Evolutionary conservation across 92 coral and sea anemone species (phyloP).

Genomic region (Porites divaricata): DNA sequence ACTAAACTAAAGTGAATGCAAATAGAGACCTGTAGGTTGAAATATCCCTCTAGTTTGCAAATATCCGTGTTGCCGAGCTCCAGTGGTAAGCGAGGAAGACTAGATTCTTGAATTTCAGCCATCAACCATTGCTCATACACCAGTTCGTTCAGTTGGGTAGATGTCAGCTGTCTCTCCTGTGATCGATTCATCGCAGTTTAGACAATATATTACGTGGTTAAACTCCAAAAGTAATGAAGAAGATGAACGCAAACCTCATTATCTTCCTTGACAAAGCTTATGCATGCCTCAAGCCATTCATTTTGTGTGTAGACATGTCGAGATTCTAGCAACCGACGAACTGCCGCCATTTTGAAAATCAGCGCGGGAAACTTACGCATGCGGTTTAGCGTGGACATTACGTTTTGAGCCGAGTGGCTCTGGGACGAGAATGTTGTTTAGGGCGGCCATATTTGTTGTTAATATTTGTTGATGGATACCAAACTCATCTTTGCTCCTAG

Average conservation of each 20-base stretch:
- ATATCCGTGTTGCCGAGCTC: constrained; percentile 51
- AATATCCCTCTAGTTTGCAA: constrained; percentile 63
- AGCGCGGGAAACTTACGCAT: constrained; percentile 31
- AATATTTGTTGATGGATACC: constrained; percentile 86
- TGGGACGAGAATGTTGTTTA: background rate
- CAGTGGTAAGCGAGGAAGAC: constrained; percentile 68
- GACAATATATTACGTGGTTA: background rate
- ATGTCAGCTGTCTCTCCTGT: constrained; percentile 62
- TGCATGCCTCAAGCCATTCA: constrained; percentile 91
- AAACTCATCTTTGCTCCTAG: background rate
- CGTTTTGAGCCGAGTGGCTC: background rate
- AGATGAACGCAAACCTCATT: constrained; percentile 45
- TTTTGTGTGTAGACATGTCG: constrained; percentile 50
- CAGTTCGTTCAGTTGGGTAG: constrained; percentile 59
- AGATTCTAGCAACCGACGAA: constrained; percentile 56
- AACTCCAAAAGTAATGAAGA: too few relatives aligned
- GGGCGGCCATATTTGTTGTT: constrained; percentile 76
- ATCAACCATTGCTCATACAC: constrained; percentile 88
- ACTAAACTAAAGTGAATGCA: too few relatives aligned
- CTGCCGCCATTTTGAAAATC: constrained; percentile 79
- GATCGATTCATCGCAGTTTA: background rate
- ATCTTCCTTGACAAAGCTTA: constrained; percentile 76
- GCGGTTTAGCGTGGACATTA: constrained; percentile 12
- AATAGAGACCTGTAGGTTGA: constrained; percentile 78
- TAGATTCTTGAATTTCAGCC: constrained; percentile 88